phyloP scores from a whole-genome alignment of 2,797 vertebrate genomes.

The Tadarida brasiliensis region DNA sequence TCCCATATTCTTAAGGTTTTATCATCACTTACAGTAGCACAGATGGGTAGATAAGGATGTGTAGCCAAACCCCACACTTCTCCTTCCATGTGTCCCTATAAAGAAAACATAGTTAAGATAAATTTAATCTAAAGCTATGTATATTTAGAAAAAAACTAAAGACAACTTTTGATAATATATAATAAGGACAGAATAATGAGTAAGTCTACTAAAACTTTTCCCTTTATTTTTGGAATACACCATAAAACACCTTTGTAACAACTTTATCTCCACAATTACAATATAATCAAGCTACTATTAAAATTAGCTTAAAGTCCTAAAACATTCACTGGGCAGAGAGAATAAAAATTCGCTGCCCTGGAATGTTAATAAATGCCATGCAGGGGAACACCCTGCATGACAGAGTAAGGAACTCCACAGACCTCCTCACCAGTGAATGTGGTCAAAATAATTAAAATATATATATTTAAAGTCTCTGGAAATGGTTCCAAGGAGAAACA shows the following conservation, averaged over 20 bases:
- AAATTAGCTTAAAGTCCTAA: constrained; percentile 18
- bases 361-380: not conserved
- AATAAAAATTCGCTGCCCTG: not conserved
- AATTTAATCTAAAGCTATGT: constrained; percentile 58
- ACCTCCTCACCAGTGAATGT: not conserved
- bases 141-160: constrained; percentile 14
- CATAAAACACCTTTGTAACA: not conserved
- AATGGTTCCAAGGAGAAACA: not conserved
- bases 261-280: not conserved
- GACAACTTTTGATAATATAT: not conserved
- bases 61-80: constrained; percentile 99
- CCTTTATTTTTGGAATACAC: not conserved
- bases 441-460: not conserved
- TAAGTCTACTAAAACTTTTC: not conserved
- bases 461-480: constrained; percentile 21
- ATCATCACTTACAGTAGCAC: constrained; percentile 99
- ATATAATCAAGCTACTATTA: not conserved
- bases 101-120: constrained; percentile 75
- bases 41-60: constrained; percentile 98
- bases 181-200: not conserved
- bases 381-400: not conserved
- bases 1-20: constrained; percentile 99
- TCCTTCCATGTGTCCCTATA: constrained; percentile 99
- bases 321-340: not conserved
- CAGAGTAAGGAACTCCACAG: not conserved